Evolutionary conservation across 2,797 vertebrate species (phyloP), one percentile per base, ranked within the genome.

Genomic region (Enteromius mattozi): DNA sequence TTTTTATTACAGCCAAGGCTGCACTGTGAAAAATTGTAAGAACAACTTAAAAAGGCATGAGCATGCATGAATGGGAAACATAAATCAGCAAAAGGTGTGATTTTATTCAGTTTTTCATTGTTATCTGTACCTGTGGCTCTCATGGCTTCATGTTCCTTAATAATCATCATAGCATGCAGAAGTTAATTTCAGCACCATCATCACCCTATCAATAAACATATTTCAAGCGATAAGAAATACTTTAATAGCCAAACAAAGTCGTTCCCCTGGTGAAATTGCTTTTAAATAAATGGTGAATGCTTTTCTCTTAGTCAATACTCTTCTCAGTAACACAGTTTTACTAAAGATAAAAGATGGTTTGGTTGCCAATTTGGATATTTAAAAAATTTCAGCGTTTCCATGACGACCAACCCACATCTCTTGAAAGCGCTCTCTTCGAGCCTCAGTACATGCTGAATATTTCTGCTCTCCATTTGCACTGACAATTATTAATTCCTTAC

Each of bases 1-100:
- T 27, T 89, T 88, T 90, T 80, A 79, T 88, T 91, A 87, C 74
- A 88, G 83, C 61, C 61, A 75, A 90, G 70, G 49, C 72, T 87
- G 56, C 71, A 87, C 80, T 87, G 80, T 80, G 86, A 81, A 90
- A 82, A 81, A 8, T 45, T 87, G 69, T 68, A 74, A 77, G 87
- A 78, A 82, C n/a, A 78, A 42, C 56, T 49, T 86, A 49, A 81
- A 65, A 87, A 85, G 49, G 68, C 30, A 87, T 72, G 42, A 82
- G 84, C 89, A 91, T 91, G 92, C 88, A 89, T 82, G 49, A 59
- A 24, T 54, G 61, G 59, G 3, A 72, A 75, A 40, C 71, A 75
- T 5, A 49, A 75, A 74, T 24, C 9, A 49, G 68, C 16, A 79
- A 81, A 84, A 78, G 1, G 9, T 30, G 21, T 5, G 13, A 51